Evolutionary conservation across 1,140 invertebrate genomes (phyloP).

Genomic region (Colletes latitarsis): DNA sequence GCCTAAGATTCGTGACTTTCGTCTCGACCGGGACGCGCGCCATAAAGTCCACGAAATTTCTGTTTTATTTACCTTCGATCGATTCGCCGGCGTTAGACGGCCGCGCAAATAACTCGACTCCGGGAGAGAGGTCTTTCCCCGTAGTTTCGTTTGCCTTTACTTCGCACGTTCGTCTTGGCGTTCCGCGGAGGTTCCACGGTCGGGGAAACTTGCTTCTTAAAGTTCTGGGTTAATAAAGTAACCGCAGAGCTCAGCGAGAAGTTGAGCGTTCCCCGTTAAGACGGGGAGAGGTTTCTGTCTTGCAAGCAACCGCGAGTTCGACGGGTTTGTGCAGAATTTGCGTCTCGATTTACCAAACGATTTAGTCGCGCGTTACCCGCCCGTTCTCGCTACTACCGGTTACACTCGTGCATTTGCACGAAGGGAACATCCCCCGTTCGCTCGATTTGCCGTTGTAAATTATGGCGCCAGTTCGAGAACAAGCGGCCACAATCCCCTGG

Average conservation of each 20-base stretch:
- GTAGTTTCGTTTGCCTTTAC: background rate
- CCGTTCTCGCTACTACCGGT: no score
- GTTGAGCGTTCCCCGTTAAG: background rate
- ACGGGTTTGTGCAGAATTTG: background rate
- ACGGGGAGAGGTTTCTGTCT: background rate
- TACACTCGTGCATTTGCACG: no score
- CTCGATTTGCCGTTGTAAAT: no score
- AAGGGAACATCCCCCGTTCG: no score
- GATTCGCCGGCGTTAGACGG: background rate
- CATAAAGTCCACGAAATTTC: background rate
- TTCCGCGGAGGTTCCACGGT: background rate
- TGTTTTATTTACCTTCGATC: background rate
- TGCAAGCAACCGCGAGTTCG: background rate
- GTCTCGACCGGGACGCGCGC: background rate
- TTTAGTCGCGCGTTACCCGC: no score
- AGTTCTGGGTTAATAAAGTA: constrained; percentile 6
- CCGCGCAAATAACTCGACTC: background rate
- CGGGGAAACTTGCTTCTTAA: background rate
- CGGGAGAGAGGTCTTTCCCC: background rate
- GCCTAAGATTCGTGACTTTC: background rate
- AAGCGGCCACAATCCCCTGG: no score
- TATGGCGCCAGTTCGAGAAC: no score
- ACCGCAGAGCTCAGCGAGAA: background rate
- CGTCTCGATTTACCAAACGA: background rate
- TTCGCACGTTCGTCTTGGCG: background rate